These are phyloP conservation scores for Agapostemon virescens DNA, from an alignment of 2,888 invertebrate species.

Conservation along the genomic window DNA sequence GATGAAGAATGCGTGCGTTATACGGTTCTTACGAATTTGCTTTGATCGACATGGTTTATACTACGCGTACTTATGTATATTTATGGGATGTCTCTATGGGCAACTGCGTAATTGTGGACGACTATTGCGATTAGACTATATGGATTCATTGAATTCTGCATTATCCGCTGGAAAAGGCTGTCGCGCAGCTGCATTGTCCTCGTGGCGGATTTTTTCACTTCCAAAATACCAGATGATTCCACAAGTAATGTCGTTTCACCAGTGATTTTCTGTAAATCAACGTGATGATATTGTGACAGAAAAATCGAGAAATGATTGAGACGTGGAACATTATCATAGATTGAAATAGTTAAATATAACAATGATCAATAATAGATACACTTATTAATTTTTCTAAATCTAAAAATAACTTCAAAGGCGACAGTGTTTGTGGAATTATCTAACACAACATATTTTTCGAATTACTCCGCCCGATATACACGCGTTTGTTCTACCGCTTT, in stretches of 20 bases:
- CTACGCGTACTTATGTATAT: conserved; percentile 6
- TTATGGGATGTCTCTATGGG: conserved; percentile 12
- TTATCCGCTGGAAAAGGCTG: conserved; percentile 30
- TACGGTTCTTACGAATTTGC: conserved; percentile 46
- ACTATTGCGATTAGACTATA: conserved; percentile 48
- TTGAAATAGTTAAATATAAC: neutral
- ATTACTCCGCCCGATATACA: conserved; percentile 42
- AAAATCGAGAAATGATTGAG: neutral
- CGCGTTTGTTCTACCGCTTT: conserved; percentile 30
- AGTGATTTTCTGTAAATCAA: neutral
- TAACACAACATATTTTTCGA: conserved; percentile 33
- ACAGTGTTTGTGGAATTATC: conserved; percentile 8
- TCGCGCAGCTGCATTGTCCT: conserved; percentile 47
- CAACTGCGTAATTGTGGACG: conserved; percentile 41
- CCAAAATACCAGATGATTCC: neutral
- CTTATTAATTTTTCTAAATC: neutral
- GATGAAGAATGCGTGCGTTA: conserved; percentile 42
- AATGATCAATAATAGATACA: neutral
- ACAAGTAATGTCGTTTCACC: neutral
- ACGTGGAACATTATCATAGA: neutral
- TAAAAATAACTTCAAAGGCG: neutral
- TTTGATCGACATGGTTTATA: conserved; percentile 19
- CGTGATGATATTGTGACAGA: neutral
- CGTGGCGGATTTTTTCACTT: conserved; percentile 26
- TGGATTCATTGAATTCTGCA: conserved; percentile 13